A percentile compares a stretch with the other conserved stretches of the same genome.
These are phyloP conservation scores for Parapsyche elsis DNA, from an alignment of 1,140 invertebrate genomes.

Conservation along the genomic window DNA sequence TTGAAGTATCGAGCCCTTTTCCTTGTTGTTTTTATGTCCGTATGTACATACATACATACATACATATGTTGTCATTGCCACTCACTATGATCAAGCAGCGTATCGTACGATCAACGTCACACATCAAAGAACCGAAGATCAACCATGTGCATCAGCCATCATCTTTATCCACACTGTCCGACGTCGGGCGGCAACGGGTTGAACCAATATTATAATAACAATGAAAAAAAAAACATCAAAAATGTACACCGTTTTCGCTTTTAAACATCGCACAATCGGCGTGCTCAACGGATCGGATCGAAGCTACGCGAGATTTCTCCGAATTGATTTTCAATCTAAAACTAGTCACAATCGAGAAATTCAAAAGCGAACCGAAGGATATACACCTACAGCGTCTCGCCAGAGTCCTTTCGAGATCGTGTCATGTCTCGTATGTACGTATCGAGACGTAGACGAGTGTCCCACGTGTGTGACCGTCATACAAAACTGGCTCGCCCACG, in stretches of 20 bases:
- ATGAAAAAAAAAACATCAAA: background rate
- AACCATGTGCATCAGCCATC: slow-evolving; percentile 24
- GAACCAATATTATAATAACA: background rate
- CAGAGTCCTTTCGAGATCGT: no score
- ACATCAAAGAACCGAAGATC: slow-evolving; percentile 24
- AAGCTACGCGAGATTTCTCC: background rate
- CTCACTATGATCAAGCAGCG: background rate
- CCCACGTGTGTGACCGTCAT: background rate
- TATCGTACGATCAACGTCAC: slow-evolving; percentile 7
- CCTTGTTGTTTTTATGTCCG: no score
- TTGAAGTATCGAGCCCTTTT: no score
- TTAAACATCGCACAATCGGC: background rate
- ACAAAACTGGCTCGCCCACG: background rate
- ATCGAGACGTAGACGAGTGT: background rate
- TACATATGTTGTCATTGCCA: no score
- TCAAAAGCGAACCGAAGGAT: no score
- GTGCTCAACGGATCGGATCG: background rate
- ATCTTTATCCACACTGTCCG: background rate
- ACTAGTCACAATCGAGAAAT: no score
- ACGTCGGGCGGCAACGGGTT: background rate
- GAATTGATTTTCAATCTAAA: background rate
- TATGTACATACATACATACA: no score
- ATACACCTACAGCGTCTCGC: no score
- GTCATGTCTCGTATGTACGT: no score
- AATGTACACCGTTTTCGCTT: slow-evolving; percentile 5